These are phyloP conservation scores for Cydia pomonella DNA, from an alignment of 1,140 invertebrate species.

Conservation along the genomic window DNA sequence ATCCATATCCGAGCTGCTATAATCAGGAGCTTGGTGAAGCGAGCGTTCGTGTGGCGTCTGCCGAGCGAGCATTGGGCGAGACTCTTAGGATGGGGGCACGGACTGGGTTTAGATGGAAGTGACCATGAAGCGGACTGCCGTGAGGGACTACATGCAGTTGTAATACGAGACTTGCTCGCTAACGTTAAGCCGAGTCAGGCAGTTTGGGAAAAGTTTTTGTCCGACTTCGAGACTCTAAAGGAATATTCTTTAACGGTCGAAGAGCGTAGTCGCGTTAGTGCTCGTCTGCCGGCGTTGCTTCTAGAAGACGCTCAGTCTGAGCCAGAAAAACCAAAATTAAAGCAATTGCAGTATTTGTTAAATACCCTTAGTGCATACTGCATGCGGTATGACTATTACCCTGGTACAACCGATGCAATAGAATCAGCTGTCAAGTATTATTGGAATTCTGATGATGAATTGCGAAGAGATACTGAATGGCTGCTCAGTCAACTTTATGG, in stretches of 20 bases:
- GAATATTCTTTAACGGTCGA: conserved; percentile 44
- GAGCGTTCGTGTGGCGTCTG: conserved; percentile 56
- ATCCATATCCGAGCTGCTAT: conserved; percentile 53
- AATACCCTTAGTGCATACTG: conserved; percentile 29
- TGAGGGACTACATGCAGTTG: conserved; percentile 59
- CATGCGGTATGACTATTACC: conserved; percentile 7
- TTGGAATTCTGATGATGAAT: conserved; percentile 37
- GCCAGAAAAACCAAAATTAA: background rate
- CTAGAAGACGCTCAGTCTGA: background rate
- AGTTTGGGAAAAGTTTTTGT: conserved; percentile 44
- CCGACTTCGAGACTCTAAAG: conserved; percentile 49
- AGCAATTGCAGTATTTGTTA: background rate
- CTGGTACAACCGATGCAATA: conserved; percentile 31
- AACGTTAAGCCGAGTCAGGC: conserved; percentile 34
- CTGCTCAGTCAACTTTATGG: conserved; percentile 48
- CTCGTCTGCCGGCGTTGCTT: background rate
- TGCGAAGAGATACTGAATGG: conserved; percentile 36
- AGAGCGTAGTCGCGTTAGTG: background rate
- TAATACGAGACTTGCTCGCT: conserved; percentile 51
- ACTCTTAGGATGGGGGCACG: conserved; percentile 50
- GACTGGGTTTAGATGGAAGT: conserved; percentile 54
- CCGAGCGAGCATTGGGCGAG: conserved; percentile 48
- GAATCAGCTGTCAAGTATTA: conserved; percentile 4
- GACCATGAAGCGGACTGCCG: conserved; percentile 41
- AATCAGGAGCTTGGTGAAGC: conserved; percentile 61